A percentile compares a stretch with the other conserved stretches of the same genome.
Conservation (phyloP, 2,113 vertebrate genomes). For the rat (Rattus norvegicus) region GRCr8 NC_086019.1:170800001-170800500, state of each 20-base stretch:
- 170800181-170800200: background rate
- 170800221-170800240: background rate
- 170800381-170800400: too few relatives aligned
- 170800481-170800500: background rate
- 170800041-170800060: background rate
- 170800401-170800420: background rate
- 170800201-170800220: background rate
- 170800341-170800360: background rate
- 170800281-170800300: background rate
- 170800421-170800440: background rate
- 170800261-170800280: background rate
- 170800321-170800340: background rate
- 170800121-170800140: background rate
- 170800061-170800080: background rate
- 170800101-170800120: background rate
- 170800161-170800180: background rate
- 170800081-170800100: background rate
- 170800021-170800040: background rate
- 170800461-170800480: background rate
- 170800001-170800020: background rate
- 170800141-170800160: background rate
- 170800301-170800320: background rate
- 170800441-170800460: background rate
- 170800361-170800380: background rate
- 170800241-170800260: background rate